Evolutionary conservation across 2,797 vertebrate species (phyloP), one percentile per base, ranked within the genome.

Genomic region (Coendou prehensilis): DNA sequence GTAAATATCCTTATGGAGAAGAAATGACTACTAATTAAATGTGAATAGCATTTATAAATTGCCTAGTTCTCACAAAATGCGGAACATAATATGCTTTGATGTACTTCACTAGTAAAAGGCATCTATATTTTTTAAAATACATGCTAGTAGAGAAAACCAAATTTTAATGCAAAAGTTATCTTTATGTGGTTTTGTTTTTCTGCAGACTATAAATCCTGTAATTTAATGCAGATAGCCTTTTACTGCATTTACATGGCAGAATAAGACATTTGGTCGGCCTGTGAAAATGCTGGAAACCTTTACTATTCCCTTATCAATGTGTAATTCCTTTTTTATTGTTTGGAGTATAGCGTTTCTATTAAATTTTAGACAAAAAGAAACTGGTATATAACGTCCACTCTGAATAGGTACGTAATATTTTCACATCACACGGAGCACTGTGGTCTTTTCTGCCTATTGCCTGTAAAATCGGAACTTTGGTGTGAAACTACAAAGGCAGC

Each of bases 1-100:
- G 99, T 99, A 99, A 99, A 99, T 99, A 99, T 98, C 99, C 98
- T 99, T 99, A 98, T 98, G 98, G 99, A 98, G 98, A 98, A 99
- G 98, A 98, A 99, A 99, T 99, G 99, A 99, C 99, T 98, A 98
- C 99, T 99, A 99, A 99, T 99, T 98, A 99, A 98, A 99, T 98
- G 99, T 99, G 99, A 99, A 98, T 96, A 97, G 98, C 98, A 97
- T 97, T 98, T 98, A 98, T 98, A 98, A 98, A 98, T 98, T 98
- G 97, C 98, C 97, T 98, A 87, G 97, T 94, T 96, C 98, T 97
- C 98, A 96, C 96, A 95, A 89, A 97, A 97, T 18, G 94, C 64
- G 81, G 94, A 96, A 94, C 61, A 50, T 96, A 98, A 93, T 91
- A 95, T 95, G 92, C 97, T 98, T 97, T 69, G 52, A 97, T 97